A percentile compares a stretch with the other conserved stretches of the same genome.
Conservation (phyloP, 2,113 vertebrate species). For the Orcinus orca region DNA sequence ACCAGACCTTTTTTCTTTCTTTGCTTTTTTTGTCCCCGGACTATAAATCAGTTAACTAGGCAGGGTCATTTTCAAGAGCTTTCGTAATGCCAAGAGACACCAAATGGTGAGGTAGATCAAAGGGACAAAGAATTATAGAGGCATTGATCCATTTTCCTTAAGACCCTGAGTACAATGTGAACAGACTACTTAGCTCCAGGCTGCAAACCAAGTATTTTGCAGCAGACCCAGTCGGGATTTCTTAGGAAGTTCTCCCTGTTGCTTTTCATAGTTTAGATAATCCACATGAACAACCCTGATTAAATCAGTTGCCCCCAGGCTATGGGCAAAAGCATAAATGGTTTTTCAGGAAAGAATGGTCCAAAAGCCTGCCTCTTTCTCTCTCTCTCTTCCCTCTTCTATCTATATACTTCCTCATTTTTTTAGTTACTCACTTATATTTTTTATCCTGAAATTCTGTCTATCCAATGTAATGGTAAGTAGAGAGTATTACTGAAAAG, state of each 20-base stretch:
- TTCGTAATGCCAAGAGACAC: conserved; percentile 51
- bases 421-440: not conserved
- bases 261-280: conserved; percentile 73
- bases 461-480: not conserved
- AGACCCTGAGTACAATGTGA: conserved; percentile 47
- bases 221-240: conserved; percentile 42
- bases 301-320: conserved; percentile 63
- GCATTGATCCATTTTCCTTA: conserved; percentile 49
- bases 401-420: not conserved
- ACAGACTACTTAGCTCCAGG: conserved; percentile 52
- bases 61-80: conserved; percentile 56
- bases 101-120: conserved; percentile 61
- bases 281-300: conserved; percentile 63
- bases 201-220: conserved; percentile 59
- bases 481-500: not conserved
- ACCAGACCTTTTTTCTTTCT: not conserved
- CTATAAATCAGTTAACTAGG: conserved; percentile 51
- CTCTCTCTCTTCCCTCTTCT: not conserved
- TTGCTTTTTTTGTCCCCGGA: not conserved
- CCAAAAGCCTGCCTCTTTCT: conserved; percentile 22
- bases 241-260: conserved; percentile 66
- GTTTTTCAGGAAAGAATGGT: conserved; percentile 68
- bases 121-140: conserved; percentile 52
- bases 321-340: conserved; percentile 63
- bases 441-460: conserved; percentile 3